phyloP scores from a whole-genome alignment of 2,113 vertebrate species.

The Heterochromis multidens region DNA sequence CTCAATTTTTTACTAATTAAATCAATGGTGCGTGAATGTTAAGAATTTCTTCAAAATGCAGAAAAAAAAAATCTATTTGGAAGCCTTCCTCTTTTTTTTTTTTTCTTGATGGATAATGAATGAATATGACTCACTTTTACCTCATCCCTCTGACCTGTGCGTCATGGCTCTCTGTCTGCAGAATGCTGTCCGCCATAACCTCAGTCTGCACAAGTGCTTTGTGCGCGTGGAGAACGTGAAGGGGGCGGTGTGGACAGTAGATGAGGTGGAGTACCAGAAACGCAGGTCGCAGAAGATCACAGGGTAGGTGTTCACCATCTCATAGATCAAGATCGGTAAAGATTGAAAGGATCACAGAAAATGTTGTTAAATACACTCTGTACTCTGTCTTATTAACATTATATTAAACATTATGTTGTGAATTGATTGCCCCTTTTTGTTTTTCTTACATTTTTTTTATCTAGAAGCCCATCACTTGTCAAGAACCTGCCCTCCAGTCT shows the following conservation, averaged over 20 bases:
- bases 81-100: not conserved
- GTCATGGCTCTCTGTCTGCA: conserved; percentile 72
- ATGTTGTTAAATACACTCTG: not conserved
- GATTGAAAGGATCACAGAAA: not conserved
- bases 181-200: conserved; percentile 99
- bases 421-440: not conserved
- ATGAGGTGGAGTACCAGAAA: conserved; percentile 99
- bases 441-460: conserved; percentile 28
- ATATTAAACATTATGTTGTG: not conserved
- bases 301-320: conserved; percentile 78
- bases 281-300: conserved; percentile 99
- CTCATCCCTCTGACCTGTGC: conserved; percentile 37
- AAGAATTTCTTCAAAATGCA: conserved; percentile 64
- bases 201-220: conserved; percentile 99
- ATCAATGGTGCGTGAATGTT: conserved; percentile 75
- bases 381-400: not conserved
- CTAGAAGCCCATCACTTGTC: conserved; percentile 96
- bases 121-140: conserved; percentile 36
- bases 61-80: conserved; percentile 51
- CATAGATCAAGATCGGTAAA: not conserved
- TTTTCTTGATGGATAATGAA: conserved; percentile 37
- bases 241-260: conserved; percentile 99
- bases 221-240: conserved; percentile 99
- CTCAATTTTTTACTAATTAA: conserved; percentile 75
- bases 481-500: conserved; percentile 98